Evolutionary conservation across 2,797 vertebrate genomes (phyloP), one percentile per base, ranked within the genome.

Genomic region (Melanotaenia nigrans): DNA sequence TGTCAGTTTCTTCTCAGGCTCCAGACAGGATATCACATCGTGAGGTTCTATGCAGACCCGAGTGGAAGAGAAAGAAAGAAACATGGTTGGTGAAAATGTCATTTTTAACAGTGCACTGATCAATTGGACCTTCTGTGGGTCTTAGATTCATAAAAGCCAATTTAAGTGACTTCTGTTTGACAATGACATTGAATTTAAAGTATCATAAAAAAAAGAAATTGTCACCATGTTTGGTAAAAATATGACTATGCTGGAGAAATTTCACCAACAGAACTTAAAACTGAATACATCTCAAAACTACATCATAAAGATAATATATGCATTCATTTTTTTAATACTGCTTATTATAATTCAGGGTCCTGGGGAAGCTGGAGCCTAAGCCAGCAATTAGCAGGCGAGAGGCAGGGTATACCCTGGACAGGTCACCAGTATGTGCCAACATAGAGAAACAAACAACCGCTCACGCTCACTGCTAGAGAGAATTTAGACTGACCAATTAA

Each of bases 1-100:
- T 79, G 73, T 84, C 83, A 79, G 75, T 80, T 53, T 77, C 32
- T 36, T 28, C 61, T 66, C 59, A 36, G 20, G 51, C 56, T 79
- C n/a, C 55, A 33, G 71, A 71, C 61, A 65, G 70, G 75, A 60
- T 20, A 58, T 86, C 81, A 83, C 61, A 18, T 75, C 14, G 13
- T 38, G 64, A 56, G 58, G 22, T 61, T 77, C 75, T 73, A 59
- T 64, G 54, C 47, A 68, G 80, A 75, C 71, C 74, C 62, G 53
- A 79, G 68, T 61, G 57, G 62, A 38, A 66, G 38, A 74, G 45
- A 70, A 60, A 65, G 35, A 42, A 28, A 64, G 56, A 76, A 63
- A 2, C 53, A 47, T 49, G 55, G 61, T 47, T 55, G 47, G 65
- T 77, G 73, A 64, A 89, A 89, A 85, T 87, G 80, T 85, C 77